Evolutionary conservation across 37 sponge, comb jelly and placozoan species (phyloP), one percentile per base, ranked within the genome.

Genomic region (Chondrilla cf. caribensis): DNA sequence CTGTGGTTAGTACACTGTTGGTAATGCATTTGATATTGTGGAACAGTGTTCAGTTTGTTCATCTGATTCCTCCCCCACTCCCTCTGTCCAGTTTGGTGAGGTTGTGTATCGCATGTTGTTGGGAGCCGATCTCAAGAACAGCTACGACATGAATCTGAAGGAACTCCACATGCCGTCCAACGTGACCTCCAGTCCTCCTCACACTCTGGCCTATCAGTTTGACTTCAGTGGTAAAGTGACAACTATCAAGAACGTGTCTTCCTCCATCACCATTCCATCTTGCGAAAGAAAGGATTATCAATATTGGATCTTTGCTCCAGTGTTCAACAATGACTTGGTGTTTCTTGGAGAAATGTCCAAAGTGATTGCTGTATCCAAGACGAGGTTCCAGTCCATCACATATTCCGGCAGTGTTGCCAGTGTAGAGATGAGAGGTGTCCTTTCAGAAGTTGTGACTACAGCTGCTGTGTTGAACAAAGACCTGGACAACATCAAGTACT

Each of bases 261-360:
- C 42, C 17, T 29, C 68, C 9, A 28, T 89, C 2, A 29, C 32
- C 21, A 38, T 89, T 19, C 64, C 81, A 47, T 35, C 77, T 11
- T 89, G 87, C 58, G 84, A 42, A 11, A 28, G 60, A 44, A n/a
- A 51, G 1, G 82, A 89, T 36, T 93, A 89, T 58, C 73, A 85
- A 22, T 81, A 83, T 32, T 89, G 87, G 87, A 28, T 41, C 29
- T 31, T 93, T 38, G 90, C 90, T 26, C 90, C 90, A 0, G 42
- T 81, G 0, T 0, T 86, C 0, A 5, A 57, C 6, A 47, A 59
- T 1, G 89, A 80, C 64, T 77, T 68, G 79, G 78, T 54, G 19
- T 70, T 93, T n/a, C 82, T 93, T 60, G 93, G 93, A 25, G 93
- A 93, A 64, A 40, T 84, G 70, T 55, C 58, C 21, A 93, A 93